Percentiles rank a stretch among this genome's conserved stretches.
Conservation (phyloP, 2,797 vertebrate species). For the Cyprinodon diabolis region DNA sequence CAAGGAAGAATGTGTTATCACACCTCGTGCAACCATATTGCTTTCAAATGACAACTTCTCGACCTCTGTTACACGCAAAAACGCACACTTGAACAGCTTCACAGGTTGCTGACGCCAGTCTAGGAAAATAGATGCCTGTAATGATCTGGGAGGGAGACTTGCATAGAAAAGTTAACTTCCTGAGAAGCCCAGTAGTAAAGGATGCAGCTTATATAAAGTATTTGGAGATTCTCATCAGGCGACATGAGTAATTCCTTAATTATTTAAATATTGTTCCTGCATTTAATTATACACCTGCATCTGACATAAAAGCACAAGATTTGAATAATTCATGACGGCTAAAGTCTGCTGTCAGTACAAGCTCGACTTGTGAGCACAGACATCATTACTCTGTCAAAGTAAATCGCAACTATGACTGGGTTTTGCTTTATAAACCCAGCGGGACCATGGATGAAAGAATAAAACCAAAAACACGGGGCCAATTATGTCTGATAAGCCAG, state of each 20-base stretch:
- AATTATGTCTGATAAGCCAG: constrained; percentile 48
- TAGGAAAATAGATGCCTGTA: constrained; percentile 44
- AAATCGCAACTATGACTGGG: constrained; percentile 31
- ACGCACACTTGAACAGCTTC: constrained; percentile 46
- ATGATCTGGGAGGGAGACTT: constrained; percentile 48
- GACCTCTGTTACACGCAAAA: constrained; percentile 47
- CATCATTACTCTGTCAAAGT: constrained; percentile 27
- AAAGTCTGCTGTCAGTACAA: constrained; percentile 27
- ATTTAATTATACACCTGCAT: constrained; percentile 6
- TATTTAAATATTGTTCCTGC: constrained; percentile 4
- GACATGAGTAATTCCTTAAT: not conserved
- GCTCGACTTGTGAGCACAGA: constrained; percentile 6
- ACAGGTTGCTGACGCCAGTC: constrained; percentile 43
- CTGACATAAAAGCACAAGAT: not conserved
- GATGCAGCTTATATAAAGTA: constrained; percentile 17
- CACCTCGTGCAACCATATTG: constrained; percentile 52
- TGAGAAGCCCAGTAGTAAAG: constrained; percentile 4
- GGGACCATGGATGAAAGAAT: constrained; percentile 44
- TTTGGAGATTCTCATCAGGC: not conserved
- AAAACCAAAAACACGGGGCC: constrained; percentile 36
- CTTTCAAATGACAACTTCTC: constrained; percentile 56
- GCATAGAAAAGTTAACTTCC: constrained; percentile 63
- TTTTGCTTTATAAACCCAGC: constrained; percentile 40
- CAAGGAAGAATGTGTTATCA: constrained; percentile 64
- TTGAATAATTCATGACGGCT: constrained; percentile 19